These are phyloP conservation scores for Tetrao urogallus DNA, from an alignment of 2,113 vertebrate species.

Conservation along the genomic window DNA sequence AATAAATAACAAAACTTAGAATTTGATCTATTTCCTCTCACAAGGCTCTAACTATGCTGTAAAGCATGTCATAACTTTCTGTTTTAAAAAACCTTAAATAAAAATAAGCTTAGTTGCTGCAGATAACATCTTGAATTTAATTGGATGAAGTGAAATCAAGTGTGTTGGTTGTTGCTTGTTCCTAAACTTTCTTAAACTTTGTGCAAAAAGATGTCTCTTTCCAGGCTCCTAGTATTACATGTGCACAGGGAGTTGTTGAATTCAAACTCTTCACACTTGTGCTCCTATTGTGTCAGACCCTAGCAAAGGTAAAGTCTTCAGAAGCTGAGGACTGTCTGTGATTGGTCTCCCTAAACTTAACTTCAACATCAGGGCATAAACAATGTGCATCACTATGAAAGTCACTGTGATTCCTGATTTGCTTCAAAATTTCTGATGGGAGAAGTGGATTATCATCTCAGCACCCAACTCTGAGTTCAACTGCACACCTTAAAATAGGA, in stretches of 20 bases:
- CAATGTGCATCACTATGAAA: background rate
- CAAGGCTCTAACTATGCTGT: background rate
- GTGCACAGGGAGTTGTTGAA: accelerated
- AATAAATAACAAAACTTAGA: background rate
- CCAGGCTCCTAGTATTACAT: accelerated
- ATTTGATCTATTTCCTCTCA: background rate
- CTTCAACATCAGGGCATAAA: background rate
- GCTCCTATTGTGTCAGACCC: background rate
- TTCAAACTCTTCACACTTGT: accelerated
- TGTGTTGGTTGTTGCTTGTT: background rate
- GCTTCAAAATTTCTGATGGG: background rate
- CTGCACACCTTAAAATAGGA: background rate
- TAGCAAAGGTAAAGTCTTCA: accelerated
- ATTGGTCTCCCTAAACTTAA: background rate
- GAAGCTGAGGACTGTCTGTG: background rate
- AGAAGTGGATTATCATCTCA: background rate
- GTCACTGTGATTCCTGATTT: background rate
- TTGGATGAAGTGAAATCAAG: background rate
- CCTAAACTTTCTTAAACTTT: background rate
- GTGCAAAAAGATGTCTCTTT: background rate
- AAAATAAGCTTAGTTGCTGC: background rate
- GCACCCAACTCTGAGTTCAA: background rate
- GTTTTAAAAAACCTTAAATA: background rate
- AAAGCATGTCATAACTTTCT: background rate
- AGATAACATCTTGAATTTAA: background rate